These are phyloP conservation scores for Harpagifer antarcticus DNA, from an alignment of 2,797 vertebrate genomes.

Conservation along the genomic window DNA sequence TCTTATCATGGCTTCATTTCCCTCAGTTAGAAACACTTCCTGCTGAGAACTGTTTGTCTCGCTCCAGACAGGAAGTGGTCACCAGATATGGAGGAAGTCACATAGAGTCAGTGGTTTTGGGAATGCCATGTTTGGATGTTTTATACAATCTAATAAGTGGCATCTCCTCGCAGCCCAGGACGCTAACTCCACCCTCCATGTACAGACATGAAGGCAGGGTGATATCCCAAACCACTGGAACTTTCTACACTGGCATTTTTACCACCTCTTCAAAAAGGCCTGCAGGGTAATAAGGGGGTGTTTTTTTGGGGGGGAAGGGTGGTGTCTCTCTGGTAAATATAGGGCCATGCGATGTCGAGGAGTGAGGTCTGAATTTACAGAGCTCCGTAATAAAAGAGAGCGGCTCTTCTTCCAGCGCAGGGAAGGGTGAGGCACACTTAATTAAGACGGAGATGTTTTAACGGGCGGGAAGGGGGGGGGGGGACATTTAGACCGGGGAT, in stretches of 20 bases:
- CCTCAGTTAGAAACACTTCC: no score
- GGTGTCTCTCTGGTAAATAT: slow-evolving; percentile 69
- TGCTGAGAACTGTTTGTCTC: background rate
- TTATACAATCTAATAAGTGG: background rate
- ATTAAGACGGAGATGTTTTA: slow-evolving; percentile 75
- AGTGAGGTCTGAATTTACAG: slow-evolving; percentile 68
- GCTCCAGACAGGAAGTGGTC: slow-evolving; percentile 47
- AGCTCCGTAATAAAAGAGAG: slow-evolving; percentile 69
- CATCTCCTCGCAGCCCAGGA: slow-evolving; percentile 16
- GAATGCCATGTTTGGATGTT: slow-evolving; percentile 7
- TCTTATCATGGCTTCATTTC: no score
- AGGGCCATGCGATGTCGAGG: slow-evolving; percentile 53
- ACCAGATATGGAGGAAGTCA: slow-evolving; percentile 31
- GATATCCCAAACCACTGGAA: slow-evolving; percentile 59
- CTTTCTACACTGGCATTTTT: slow-evolving; percentile 69
- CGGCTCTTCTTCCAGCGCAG: slow-evolving; percentile 48
- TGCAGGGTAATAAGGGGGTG: slow-evolving; percentile 62
- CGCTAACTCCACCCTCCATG: slow-evolving; percentile 43
- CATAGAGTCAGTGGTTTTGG: slow-evolving; percentile 20
- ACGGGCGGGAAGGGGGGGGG: slow-evolving; percentile 4
- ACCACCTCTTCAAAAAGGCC: slow-evolving; percentile 75
- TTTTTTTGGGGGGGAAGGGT: background rate
- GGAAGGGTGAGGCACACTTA: slow-evolving; percentile 74
- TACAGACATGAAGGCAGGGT: slow-evolving; percentile 56
- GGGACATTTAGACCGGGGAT: slow-evolving; percentile 30